phyloP scores from a whole-genome alignment of 2,797 vertebrate species.

The Notamacropus eugenii region DNA sequence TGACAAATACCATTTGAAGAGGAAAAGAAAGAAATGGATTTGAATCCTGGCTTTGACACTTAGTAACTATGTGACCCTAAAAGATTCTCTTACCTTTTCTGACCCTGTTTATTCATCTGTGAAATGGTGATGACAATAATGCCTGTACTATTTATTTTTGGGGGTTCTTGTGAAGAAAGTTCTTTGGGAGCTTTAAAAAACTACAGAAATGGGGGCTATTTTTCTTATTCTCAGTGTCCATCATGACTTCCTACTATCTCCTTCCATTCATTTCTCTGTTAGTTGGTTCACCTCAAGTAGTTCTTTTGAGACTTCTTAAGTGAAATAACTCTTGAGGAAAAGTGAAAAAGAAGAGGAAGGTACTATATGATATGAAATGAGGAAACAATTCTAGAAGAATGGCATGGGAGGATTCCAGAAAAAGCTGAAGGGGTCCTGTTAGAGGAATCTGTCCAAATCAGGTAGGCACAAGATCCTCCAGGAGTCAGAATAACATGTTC shows the following conservation, averaged over 20 bases:
- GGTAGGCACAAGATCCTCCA: neutral
- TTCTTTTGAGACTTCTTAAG: conserved; percentile 22
- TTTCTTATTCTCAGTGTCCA: neutral
- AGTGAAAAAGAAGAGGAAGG: conserved; percentile 42
- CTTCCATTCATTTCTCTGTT: conserved; percentile 11
- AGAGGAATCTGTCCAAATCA: neutral
- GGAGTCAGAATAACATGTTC: neutral
- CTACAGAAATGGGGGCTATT: neutral
- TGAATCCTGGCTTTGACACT: neutral
- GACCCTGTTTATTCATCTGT: neutral
- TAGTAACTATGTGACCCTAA: neutral
- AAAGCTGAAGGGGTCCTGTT: neutral
- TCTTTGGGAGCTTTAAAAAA: conserved; percentile 1
- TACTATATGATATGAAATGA: conserved; percentile 14
- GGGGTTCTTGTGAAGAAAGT: neutral
- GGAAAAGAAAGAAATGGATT: neutral
- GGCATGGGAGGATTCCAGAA: neutral
- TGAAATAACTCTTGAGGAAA: conserved; percentile 11
- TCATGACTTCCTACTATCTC: neutral
- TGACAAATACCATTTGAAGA: neutral
- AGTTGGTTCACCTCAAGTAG: neutral
- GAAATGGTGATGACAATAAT: neutral
- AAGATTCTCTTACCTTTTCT: neutral
- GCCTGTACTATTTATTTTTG: neutral
- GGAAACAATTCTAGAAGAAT: conserved; percentile 36